These are phyloP conservation scores for Anguilla megastoma DNA, from an alignment of 2,797 vertebrate species.

Conservation along the genomic window DNA sequence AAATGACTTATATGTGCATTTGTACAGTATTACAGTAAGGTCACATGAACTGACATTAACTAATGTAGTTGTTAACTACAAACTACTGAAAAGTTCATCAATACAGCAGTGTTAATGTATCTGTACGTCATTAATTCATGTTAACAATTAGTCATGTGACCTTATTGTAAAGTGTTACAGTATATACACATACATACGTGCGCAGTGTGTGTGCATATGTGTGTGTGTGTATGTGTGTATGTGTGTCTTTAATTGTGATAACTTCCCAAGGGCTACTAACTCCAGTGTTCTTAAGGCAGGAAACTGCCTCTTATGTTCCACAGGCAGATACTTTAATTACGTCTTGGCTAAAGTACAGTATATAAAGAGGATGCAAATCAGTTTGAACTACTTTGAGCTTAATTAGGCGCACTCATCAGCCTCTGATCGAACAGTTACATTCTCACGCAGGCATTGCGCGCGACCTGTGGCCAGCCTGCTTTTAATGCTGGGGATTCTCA, in stretches of 20 bases:
- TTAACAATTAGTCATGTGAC: no score
- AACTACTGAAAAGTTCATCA: no score
- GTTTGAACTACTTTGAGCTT: conserved; percentile 35
- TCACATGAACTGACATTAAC: no score
- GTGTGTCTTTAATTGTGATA: not conserved
- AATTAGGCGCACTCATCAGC: conserved; percentile 33
- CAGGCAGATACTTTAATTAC: conserved; percentile 38
- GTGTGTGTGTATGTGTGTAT: not conserved
- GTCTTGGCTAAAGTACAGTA: conserved; percentile 26
- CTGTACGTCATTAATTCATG: no score
- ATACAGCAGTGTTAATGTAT: no score
- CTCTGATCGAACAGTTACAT: conserved; percentile 11
- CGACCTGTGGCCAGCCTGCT: not conserved
- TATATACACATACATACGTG: not conserved
- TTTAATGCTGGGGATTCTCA: conserved; percentile 4
- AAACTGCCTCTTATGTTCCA: conserved; percentile 24
- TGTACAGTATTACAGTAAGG: no score
- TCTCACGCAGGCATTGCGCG: not conserved
- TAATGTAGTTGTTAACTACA: no score
- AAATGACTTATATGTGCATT: no score
- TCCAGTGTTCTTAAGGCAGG: conserved; percentile 21
- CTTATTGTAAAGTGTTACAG: no score
- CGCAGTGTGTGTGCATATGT: not conserved
- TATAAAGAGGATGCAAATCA: conserved; percentile 39
- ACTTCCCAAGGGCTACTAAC: not conserved